phyloP scores from a whole-genome alignment of 2,113 vertebrate genomes.

The Indicator indicator region DNA sequence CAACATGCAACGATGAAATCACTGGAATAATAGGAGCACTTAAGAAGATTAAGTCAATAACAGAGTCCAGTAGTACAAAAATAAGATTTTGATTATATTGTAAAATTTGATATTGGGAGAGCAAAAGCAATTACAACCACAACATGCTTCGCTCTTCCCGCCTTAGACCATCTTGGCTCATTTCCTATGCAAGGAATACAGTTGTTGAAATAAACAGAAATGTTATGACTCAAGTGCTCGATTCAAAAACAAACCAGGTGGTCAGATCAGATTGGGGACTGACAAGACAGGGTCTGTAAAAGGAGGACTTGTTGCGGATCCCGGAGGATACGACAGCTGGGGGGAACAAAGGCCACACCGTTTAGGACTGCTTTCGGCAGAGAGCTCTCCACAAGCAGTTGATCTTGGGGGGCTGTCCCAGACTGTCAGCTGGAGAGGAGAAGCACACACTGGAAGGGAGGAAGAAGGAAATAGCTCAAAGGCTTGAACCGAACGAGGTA shows the following conservation, averaged over 20 bases:
- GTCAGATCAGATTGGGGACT: slow-evolving; percentile 69
- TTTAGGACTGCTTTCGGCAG: slow-evolving; percentile 10
- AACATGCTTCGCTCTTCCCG: slow-evolving; percentile 62
- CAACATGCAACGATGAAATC: slow-evolving; percentile 79
- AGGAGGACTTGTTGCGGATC: slow-evolving; percentile 59
- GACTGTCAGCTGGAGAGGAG: slow-evolving; percentile 23
- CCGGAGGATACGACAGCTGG: slow-evolving; percentile 42
- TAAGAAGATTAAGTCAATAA: slow-evolving; percentile 78
- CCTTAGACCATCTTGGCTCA: slow-evolving; percentile 76
- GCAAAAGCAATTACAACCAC: slow-evolving; percentile 74
- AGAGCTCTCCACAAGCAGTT: neutral
- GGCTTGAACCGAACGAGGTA: neutral
- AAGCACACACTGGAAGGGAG: neutral
- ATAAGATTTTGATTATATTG: slow-evolving; percentile 71
- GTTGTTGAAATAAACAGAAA: slow-evolving; percentile 78
- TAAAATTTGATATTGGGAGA: slow-evolving; percentile 67
- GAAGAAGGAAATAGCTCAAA: neutral
- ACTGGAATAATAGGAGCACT: slow-evolving; percentile 78
- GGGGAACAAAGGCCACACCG: slow-evolving; percentile 28
- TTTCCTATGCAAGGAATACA: slow-evolving; percentile 76
- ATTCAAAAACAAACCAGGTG: slow-evolving; percentile 75
- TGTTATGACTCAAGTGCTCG: slow-evolving; percentile 68
- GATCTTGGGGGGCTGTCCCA: neutral
- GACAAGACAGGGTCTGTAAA: slow-evolving; percentile 53
- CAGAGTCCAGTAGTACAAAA: slow-evolving; percentile 71